Base-by-base conservation (phyloP, 23 tunicate genomes). In the Ascidia mentula region DNA sequence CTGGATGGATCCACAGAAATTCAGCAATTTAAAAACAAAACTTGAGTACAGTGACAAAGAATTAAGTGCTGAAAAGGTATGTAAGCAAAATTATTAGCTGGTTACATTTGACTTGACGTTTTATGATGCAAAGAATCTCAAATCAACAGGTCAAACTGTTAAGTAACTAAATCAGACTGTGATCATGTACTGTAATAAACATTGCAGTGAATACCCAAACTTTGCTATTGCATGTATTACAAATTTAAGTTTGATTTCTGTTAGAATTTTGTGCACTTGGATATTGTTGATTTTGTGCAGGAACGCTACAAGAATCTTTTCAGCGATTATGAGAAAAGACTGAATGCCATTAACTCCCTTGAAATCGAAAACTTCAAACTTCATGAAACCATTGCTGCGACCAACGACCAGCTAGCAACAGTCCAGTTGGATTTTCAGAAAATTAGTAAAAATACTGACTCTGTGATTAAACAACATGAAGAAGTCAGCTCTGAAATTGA, bases 1-100 rank as follows among this genome's bases (percentile, higher is more conserved):
- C 32, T 70, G 74, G 74, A 30, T 70, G 74, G 74, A 70, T 30
- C 74, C 74, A 3, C 74, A 70, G 32, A 32, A 33, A 6, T 35
- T 70, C 13, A 6, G 31, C 32, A 30, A 70, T 3, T 22, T 70
- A 22, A 70, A 70, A 70, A 35, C 31, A 70, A 33, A 70, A 18
- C 13, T 53, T 3, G 65, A 53, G 24, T 26, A 53, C 22, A 53
- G 65, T 53, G 65, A 20, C 13, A 53, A 53, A 53, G 13, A 28
- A 26, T 20, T 53, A 20, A 20, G 28, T 5, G 65, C 65, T 9
- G 65, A 53, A 53, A 53, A 53, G 65, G 65, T 53, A 28, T 20
- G 28, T 5, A 53, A 53, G n/a, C n/a, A n/a, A n/a, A n/a, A n/a
- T n/a, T n/a, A n/a, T n/a, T n/a, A n/a, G n/a, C n/a, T n/a, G n/a